A percentile compares a stretch with the other conserved stretches of the same genome.
Conservation (phyloP, 2,888 invertebrate genomes). For the Acleris laterana region DNA sequence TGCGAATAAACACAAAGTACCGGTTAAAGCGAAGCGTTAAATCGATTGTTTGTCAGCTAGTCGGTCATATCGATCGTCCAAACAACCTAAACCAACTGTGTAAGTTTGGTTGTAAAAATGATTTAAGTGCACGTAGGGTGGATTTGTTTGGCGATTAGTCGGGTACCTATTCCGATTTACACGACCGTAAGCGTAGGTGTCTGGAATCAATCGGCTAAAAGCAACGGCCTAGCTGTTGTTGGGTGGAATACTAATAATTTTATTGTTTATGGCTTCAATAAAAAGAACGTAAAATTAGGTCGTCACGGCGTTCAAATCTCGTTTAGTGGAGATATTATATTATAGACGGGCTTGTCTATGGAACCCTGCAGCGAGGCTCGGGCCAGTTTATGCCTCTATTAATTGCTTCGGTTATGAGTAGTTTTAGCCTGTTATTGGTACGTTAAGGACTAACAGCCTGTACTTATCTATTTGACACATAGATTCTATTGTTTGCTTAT, state of each 20-base stretch:
- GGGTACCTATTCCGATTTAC: neutral
- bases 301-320: constrained; percentile 43
- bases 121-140: constrained; percentile 5
- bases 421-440: constrained; percentile 23
- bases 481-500: neutral
- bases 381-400: constrained; percentile 30
- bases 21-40: no score
- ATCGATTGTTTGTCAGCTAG: no score
- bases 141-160: constrained; percentile 3
- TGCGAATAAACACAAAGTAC: no score
- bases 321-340: constrained; percentile 35
- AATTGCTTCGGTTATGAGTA: constrained; percentile 36
- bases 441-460: constrained; percentile 13
- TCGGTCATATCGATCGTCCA: constrained; percentile 5
- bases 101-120: constrained; percentile 24
- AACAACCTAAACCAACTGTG: no score
- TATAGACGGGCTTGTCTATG: neutral
- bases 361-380: constrained; percentile 31
- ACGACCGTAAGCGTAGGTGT: constrained; percentile 22
- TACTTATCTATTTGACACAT: constrained; percentile 12
- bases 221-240: constrained; percentile 20
- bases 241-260: constrained; percentile 36
- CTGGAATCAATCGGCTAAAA: constrained; percentile 35
- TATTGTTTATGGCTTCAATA: constrained; percentile 52
- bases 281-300: constrained; percentile 51